phyloP scores from a whole-genome alignment of 2,797 vertebrate genomes.

The Alauda arvensis region DNA sequence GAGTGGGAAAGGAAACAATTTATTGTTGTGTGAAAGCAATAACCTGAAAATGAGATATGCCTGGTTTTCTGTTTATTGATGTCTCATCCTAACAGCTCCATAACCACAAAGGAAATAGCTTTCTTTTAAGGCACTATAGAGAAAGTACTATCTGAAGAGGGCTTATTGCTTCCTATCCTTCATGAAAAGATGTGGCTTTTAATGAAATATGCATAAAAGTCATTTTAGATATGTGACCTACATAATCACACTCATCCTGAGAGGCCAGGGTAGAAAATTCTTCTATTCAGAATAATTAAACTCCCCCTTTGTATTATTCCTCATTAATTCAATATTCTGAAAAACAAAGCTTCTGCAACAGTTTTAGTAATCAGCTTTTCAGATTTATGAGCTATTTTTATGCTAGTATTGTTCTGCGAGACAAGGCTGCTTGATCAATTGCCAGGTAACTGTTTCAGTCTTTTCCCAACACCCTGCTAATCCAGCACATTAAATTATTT shows the following conservation, averaged over 20 bases:
- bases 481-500: slow-evolving; percentile 52
- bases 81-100: not conserved
- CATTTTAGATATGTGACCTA: slow-evolving; percentile 29
- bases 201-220: slow-evolving; percentile 49
- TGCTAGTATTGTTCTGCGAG: slow-evolving; percentile 54
- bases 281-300: slow-evolving; percentile 42
- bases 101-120: slow-evolving; percentile 11
- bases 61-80: slow-evolving; percentile 19
- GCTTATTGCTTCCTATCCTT: not conserved
- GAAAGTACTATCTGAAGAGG: not conserved
- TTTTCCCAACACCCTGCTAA: slow-evolving; percentile 41
- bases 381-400: slow-evolving; percentile 66
- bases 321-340: slow-evolving; percentile 60
- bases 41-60: not conserved
- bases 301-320: slow-evolving; percentile 13
- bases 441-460: slow-evolving; percentile 46
- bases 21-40: slow-evolving; percentile 4
- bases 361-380: slow-evolving; percentile 45
- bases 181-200: slow-evolving; percentile 1
- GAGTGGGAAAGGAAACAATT: not conserved
- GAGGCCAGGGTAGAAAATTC: slow-evolving; percentile 3
- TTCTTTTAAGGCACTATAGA: not conserved
- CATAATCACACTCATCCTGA: slow-evolving; percentile 13
- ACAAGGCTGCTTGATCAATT: slow-evolving; percentile 60
- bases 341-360: slow-evolving; percentile 43